Evolutionary conservation across 1,140 invertebrate genomes (phyloP), one percentile per base, ranked within the genome.

Genomic region (Halictus rubicundus): DNA sequence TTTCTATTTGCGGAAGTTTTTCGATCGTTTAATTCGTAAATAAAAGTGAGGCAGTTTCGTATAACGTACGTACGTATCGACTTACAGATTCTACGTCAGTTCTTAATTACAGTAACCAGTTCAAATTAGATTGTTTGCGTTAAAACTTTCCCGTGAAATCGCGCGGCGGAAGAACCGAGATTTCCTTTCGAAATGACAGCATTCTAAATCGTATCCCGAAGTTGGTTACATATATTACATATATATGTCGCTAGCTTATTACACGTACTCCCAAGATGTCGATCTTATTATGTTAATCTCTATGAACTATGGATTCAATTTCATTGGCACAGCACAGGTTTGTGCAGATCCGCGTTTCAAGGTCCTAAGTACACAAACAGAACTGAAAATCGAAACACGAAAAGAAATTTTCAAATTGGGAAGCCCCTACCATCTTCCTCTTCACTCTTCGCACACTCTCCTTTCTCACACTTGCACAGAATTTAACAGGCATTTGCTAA

Each of bases 311-410:
- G 21, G 42, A 21, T 46, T 49, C 52, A 42, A 12, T 82, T 46
- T 85, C 10, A 79, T 86, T 85, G 83, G 83, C 84, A 86, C 83
- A 39, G 71, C 42, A 27, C 42, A 57, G 57, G 69, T 63, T 84
- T 77, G 74, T 84, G 80, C 74, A 74, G 23, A 25, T 60, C n/a
- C 19, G 19, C 32, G 65, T 32, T 12, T n/a, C n/a, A 27, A 2
- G 6, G 2, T 37, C 21, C 23, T 25, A 6, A 49, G 49, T 46
- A n/a, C 37, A 52, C 6, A 16, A 75, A 52, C 10, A 16, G 57
- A 52, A 80, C 69, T 3, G n/a, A 3, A 46, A 73, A 54, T 46
- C 9, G n/a, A 59, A 32, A 5, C 12, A 4, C 25, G 8, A 54
- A 21, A 21, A 5, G 32, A 32, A 32, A 32, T 32, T 32, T 32